A percentile compares a stretch with the other conserved stretches of the same genome.
phyloP scores from a whole-genome alignment of 2,888 invertebrate genomes.

The Tipula helvola region DNA sequence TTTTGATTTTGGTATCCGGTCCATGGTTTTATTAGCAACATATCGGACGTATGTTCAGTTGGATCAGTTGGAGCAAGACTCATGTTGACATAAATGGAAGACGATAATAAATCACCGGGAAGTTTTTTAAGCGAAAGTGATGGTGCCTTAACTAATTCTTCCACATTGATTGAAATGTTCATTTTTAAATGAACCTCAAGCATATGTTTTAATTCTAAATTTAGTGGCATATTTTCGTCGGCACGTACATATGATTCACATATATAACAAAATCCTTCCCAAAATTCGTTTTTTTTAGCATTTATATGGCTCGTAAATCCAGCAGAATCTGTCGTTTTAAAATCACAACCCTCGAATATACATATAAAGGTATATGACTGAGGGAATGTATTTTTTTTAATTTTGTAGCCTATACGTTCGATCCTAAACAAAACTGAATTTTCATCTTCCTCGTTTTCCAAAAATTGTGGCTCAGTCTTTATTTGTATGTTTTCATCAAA shows the following conservation, averaged over 20 bases:
- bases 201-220: slow-evolving; percentile 27
- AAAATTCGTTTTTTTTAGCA: slow-evolving; percentile 29
- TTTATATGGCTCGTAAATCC: slow-evolving; percentile 29
- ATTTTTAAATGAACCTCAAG: slow-evolving; percentile 18
- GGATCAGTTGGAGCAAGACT: background rate
- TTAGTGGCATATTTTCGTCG: slow-evolving; percentile 12
- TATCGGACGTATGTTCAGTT: background rate
- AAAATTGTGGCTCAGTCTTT: background rate
- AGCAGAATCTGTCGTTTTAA: slow-evolving; percentile 25
- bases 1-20: slow-evolving; percentile 11
- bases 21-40: slow-evolving; percentile 21
- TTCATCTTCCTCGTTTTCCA: slow-evolving; percentile 26
- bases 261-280: slow-evolving; percentile 43
- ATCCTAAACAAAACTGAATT: slow-evolving; percentile 10
- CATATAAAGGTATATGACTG: slow-evolving; percentile 25
- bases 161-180: background rate
- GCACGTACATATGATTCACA: slow-evolving; percentile 29
- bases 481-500: background rate
- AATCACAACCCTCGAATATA: slow-evolving; percentile 25
- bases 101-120: background rate
- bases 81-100: slow-evolving; percentile 23
- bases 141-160: background rate
- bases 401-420: slow-evolving; percentile 25
- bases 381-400: slow-evolving; percentile 8
- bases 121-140: background rate